These are phyloP conservation scores for Microtus richardsoni DNA, from an alignment of 2,113 vertebrate species.

Conservation along the genomic window DNA sequence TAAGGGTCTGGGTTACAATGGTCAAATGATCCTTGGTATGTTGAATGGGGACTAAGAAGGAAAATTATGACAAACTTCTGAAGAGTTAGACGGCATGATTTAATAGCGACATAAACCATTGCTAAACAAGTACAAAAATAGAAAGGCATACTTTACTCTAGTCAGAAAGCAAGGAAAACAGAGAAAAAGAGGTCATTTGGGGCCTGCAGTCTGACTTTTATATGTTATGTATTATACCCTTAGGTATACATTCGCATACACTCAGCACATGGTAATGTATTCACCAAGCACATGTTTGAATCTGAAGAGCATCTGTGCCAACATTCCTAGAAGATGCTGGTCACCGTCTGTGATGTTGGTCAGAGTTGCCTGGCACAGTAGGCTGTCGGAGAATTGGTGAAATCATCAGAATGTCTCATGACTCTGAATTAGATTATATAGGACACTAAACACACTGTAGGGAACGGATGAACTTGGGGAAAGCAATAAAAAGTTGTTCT, in stretches of 20 bases:
- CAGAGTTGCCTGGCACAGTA: background rate
- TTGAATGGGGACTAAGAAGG: conserved; percentile 54
- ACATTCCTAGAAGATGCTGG: conserved; percentile 6
- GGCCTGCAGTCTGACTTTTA: background rate
- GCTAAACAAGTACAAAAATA: background rate
- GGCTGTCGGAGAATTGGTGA: conserved; percentile 30
- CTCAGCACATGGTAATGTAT: background rate
- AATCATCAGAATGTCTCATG: conserved; percentile 45
- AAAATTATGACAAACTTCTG: conserved; percentile 35
- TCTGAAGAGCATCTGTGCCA: background rate
- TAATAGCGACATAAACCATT: conserved; percentile 15
- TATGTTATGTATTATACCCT: too few species aligned
- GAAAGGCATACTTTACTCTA: conserved; percentile 10
- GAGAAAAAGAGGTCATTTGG: background rate
- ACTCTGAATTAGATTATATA: conserved; percentile 74
- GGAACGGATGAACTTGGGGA: conserved; percentile 49
- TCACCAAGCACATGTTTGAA: background rate
- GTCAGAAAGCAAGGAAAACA: background rate
- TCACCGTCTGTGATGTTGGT: background rate
- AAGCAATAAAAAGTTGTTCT: conserved; percentile 37
- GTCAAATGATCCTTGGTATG: conserved; percentile 37
- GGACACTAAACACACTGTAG: conserved; percentile 27
- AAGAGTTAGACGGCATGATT: conserved; percentile 3
- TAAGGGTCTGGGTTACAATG: conserved; percentile 27
- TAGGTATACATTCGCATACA: background rate